Evolutionary conservation across 1,140 invertebrate species (phyloP).

Genomic region (Drosophila teissieri): DNA sequence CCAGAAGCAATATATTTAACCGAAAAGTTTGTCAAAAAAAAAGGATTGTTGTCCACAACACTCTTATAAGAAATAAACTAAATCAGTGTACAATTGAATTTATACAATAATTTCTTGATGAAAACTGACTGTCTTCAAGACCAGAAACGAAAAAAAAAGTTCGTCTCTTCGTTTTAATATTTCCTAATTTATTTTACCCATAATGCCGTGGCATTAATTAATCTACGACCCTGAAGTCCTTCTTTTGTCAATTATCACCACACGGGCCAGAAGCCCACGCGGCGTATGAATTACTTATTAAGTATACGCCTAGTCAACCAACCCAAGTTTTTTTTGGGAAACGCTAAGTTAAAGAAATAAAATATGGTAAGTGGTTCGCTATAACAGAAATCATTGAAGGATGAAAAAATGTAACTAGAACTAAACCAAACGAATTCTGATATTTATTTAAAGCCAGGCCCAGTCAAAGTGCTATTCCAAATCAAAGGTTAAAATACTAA

Average conservation of each 20-base stretch:
- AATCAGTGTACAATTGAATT: background rate
- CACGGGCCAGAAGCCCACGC: conserved; percentile 16
- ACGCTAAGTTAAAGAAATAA: background rate
- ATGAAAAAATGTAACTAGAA: background rate
- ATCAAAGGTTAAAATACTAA: conserved; percentile 33
- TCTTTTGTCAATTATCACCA: conserved; percentile 11
- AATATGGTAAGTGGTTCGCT: background rate
- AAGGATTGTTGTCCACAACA: background rate
- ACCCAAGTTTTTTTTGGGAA: conserved; percentile 7
- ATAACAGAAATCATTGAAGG: background rate
- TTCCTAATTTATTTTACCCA: no score
- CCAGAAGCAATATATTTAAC: background rate
- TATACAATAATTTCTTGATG: no score
- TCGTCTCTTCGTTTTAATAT: no score
- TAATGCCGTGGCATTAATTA: background rate
- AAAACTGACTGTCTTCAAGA: no score
- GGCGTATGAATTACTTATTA: conserved; percentile 64
- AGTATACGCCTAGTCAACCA: conserved; percentile 55
- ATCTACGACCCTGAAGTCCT: background rate
- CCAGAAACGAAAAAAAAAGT: no score
- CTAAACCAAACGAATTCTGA: background rate
- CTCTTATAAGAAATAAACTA: background rate
- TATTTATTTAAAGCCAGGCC: background rate
- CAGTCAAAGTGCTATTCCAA: background rate
- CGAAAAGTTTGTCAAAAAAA: conserved; percentile 7